Evolutionary conservation across 2,797 vertebrate genomes (phyloP).

Genomic region (Pseudochirops cupreus): DNA sequence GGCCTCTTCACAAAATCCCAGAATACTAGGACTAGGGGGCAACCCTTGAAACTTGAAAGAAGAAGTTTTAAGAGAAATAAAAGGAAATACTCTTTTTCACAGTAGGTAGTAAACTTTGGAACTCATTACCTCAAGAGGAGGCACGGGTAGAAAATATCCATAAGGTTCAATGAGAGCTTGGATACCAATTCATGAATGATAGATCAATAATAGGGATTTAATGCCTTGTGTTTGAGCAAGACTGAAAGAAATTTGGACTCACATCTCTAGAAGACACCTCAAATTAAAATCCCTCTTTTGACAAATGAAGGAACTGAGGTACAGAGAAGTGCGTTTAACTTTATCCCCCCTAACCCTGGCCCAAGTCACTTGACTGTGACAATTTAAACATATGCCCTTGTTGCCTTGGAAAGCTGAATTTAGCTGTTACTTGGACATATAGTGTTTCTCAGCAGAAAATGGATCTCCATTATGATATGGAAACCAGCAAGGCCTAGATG

Average conservation of each 20-base stretch:
- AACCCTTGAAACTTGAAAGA: slow-evolving; percentile 5
- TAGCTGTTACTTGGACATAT: neutral
- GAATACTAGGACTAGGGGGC: neutral
- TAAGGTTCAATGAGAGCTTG: neutral
- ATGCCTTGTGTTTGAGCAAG: slow-evolving; percentile 34
- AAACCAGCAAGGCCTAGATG: neutral
- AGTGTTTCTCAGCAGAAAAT: neutral
- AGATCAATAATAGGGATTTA: slow-evolving; percentile 11
- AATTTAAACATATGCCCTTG: neutral
- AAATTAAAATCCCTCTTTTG: neutral
- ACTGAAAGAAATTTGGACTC: slow-evolving; percentile 23
- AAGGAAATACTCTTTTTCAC: neutral
- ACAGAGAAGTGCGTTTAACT: neutral
- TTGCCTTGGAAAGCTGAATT: neutral
- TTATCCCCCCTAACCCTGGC: neutral
- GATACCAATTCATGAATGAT: neutral
- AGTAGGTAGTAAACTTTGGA: slow-evolving; percentile 11
- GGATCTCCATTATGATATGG: neutral
- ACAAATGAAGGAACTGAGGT: neutral
- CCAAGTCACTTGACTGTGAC: neutral
- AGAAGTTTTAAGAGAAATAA: slow-evolving; percentile 17
- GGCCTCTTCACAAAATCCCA: neutral
- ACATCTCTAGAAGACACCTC: neutral
- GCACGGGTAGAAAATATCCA: neutral
- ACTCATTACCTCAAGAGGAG: neutral